Conservation (phyloP, 1,140 invertebrate genomes). For the Cydia splendana region DNA sequence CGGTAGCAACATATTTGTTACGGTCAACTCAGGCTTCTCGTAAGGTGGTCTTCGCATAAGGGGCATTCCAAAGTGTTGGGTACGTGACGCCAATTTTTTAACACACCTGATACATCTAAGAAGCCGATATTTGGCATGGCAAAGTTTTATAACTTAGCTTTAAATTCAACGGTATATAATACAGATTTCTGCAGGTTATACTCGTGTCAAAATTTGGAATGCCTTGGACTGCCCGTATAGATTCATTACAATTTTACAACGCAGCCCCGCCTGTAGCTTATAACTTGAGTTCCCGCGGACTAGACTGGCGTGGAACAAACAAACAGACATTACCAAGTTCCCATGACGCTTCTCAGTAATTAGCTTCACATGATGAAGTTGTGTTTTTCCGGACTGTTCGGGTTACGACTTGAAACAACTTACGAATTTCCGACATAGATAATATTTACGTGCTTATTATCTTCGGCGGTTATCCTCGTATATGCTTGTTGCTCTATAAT, state of each 20-base stretch:
- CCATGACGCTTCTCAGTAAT: conserved; percentile 26
- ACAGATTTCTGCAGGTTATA: no score
- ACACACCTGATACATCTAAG: no score
- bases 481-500: background rate
- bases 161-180: no score
- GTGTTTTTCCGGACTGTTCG: conserved; percentile 5
- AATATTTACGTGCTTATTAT: background rate
- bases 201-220: no score
- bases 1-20: no score
- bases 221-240: no score
- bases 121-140: background rate
- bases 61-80: no score
- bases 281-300: background rate
- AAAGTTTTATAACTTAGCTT: no score
- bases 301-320: conserved; percentile 15
- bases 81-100: no score
- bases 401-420: background rate
- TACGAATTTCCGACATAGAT: background rate
- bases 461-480: background rate
- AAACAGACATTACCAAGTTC: conserved; percentile 28
- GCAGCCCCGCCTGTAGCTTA: background rate
- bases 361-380: conserved; percentile 9
- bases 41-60: no score
- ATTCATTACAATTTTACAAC: background rate
- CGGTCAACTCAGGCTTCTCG: no score